Percentiles rank a stretch among this genome's conserved stretches.
Evolutionary conservation across 2,113 vertebrate genomes (phyloP).

Genomic region (Salminus brasiliensis): DNA sequence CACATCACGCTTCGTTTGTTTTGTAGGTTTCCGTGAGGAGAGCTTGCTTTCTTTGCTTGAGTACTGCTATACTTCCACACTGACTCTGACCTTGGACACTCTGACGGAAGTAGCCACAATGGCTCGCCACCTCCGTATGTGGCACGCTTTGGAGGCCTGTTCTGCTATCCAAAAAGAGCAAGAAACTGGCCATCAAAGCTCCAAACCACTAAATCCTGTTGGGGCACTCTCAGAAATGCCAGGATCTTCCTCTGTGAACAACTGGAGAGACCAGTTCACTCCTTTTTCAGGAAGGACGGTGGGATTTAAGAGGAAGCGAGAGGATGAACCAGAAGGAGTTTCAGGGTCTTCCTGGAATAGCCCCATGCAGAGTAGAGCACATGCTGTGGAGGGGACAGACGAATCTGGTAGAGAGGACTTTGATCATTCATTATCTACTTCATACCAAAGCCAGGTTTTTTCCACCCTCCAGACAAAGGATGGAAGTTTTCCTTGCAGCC

Average conservation of each 20-base stretch:
- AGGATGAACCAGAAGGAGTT: slow-evolving; percentile 22
- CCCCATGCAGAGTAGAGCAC: slow-evolving; percentile 25
- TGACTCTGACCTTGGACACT: slow-evolving; percentile 72
- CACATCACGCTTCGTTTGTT: slow-evolving; percentile 13
- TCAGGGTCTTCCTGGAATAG: slow-evolving; percentile 28
- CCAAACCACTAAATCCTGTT: slow-evolving; percentile 41
- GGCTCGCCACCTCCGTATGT: slow-evolving; percentile 82
- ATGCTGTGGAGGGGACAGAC: slow-evolving; percentile 25
- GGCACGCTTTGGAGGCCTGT: slow-evolving; percentile 80
- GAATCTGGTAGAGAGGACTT: slow-evolving; percentile 32
- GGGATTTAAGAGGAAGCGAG: slow-evolving; percentile 34
- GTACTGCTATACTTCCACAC: slow-evolving; percentile 81
- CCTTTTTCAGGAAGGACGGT: slow-evolving; percentile 16
- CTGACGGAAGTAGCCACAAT: slow-evolving; percentile 77
- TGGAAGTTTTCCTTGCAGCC: slow-evolving; percentile 68
- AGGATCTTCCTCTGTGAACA: slow-evolving; percentile 26
- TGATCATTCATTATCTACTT: slow-evolving; percentile 12
- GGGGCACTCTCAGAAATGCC: slow-evolving; percentile 42
- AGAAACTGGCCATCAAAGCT: slow-evolving; percentile 43
- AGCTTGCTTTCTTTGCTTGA: slow-evolving; percentile 79
- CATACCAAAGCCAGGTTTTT: slow-evolving; percentile 12
- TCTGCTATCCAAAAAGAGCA: slow-evolving; percentile 75
- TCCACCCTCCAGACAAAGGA: slow-evolving; percentile 29
- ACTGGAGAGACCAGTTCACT: slow-evolving; percentile 5
- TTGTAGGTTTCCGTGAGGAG: slow-evolving; percentile 77